Evolutionary conservation across 2,113 vertebrate genomes (phyloP).

Genomic region (Ctenomys sociabilis): DNA sequence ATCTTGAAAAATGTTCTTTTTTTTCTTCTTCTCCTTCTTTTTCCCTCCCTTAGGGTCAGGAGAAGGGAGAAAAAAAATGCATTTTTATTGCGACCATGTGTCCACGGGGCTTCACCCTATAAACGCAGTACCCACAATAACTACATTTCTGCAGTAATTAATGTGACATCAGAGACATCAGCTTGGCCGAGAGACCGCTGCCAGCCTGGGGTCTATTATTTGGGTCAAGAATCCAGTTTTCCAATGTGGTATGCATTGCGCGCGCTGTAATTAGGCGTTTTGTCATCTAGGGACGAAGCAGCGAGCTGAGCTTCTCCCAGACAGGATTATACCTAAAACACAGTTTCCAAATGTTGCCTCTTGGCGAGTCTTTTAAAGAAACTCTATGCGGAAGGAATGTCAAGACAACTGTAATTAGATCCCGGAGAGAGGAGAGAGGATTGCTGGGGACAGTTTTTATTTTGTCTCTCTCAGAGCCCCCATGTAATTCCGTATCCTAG

Average conservation of each 20-base stretch:
- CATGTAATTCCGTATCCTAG: constrained; percentile 30
- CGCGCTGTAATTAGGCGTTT: constrained; percentile 76
- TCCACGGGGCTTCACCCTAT: constrained; percentile 72
- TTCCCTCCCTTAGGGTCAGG: constrained; percentile 46
- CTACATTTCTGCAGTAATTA: constrained; percentile 84
- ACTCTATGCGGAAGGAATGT: constrained; percentile 81
- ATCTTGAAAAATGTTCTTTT: constrained; percentile 71
- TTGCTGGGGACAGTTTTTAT: constrained; percentile 55
- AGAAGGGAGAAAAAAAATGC: constrained; percentile 22
- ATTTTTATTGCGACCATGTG: constrained; percentile 87
- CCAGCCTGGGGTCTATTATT: constrained; percentile 78
- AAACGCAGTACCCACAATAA: constrained; percentile 82
- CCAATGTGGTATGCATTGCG: constrained; percentile 72
- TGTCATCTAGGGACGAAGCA: constrained; percentile 77
- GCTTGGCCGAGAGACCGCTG: constrained; percentile 80
- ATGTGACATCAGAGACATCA: constrained; percentile 82
- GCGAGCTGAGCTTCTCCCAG: constrained; percentile 57
- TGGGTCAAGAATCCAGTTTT: constrained; percentile 77
- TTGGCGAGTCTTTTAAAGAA: constrained; percentile 85
- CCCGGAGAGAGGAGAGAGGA: not conserved
- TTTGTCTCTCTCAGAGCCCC: constrained; percentile 59
- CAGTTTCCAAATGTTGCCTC: constrained; percentile 74
- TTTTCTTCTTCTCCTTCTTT: not conserved
- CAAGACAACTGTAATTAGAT: constrained; percentile 84
- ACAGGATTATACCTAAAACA: constrained; percentile 77